Evolutionary conservation across 2,113 vertebrate species (phyloP), one percentile per base, ranked within the genome.

Genomic region (Gallinago undulata): DNA sequence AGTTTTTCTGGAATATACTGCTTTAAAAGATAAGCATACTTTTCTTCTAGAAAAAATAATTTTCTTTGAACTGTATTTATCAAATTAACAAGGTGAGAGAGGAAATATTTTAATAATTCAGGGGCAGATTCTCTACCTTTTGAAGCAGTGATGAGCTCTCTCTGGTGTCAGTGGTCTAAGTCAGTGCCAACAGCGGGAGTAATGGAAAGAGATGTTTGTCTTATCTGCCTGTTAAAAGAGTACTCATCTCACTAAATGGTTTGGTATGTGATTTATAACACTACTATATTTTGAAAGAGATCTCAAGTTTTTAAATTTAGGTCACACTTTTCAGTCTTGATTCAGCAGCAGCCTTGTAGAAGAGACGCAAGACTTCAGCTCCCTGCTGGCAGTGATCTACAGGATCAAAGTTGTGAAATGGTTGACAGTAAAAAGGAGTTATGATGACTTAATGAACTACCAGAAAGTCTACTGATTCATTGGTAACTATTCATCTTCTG

Each of bases 131-230:
- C 51, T 48, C 27, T 86, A 48, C 21, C 7, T 68, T 94, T 93
- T 96, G 93, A 95, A 94, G 69, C 35, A 77, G 35, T 37, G 83
- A 90, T 96, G 91, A 78, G 25, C 64, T 84, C 43, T 84, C 43
- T 60, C 33, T 68, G 19, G 16, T 92, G 78, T 76, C 84, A 87
- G n/a, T 53, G 85, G 74, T 94, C 48, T 80, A 74, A 93, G 63
- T n/a, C 62, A 39, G 33, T 67, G 70, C 62, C 79, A 93, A 33
- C 22, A 63, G 56, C 37, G 43, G 68, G 35, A 27, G 41, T 84
- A 11, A 35, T 92, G 47, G 21, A 84, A 93, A 81, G 37, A 89
- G 9, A 6, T 51, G 48, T 81, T 90, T 93, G 33, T 84, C 76
- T 95, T 91, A 93, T 50, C 63, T 93, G 35, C 19, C 55, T 75